Evolutionary conservation across 2,888 invertebrate genomes (phyloP).

Genomic region (Brachyptera risi): DNA sequence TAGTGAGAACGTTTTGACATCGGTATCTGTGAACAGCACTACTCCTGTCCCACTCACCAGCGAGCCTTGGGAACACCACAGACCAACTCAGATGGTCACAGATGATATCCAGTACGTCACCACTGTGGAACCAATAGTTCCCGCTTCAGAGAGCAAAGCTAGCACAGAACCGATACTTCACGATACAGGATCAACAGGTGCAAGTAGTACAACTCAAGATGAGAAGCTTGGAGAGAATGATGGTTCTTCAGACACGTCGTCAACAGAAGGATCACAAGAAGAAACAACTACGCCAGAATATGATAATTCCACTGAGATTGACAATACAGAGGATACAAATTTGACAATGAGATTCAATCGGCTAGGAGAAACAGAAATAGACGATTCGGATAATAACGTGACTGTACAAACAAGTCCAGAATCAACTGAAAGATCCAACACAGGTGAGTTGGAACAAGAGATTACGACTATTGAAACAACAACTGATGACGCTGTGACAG

Average conservation of each 20-base stretch:
- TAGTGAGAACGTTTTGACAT: not conserved
- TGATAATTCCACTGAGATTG: not conserved
- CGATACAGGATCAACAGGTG: not conserved
- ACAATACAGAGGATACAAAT: not conserved
- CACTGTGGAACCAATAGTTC: not conserved
- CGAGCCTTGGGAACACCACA: constrained; percentile 3
- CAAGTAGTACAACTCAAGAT: not conserved
- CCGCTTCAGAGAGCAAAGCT: not conserved
- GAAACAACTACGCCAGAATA: not conserved
- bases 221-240: not conserved
- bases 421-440: not conserved
- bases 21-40: too few relatives aligned
- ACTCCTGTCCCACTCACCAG: not conserved
- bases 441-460: not conserved
- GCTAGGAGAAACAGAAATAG: too few relatives aligned
- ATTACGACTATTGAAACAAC: not conserved
- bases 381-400: too few relatives aligned
- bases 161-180: not conserved
- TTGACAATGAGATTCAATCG: too few relatives aligned
- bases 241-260: not conserved
- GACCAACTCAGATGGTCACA: constrained; percentile 18
- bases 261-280: not conserved
- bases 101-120: constrained; percentile 16
- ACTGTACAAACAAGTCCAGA: too few relatives aligned
- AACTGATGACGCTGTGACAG: not conserved